Evolutionary conservation across 92 coral and sea anemone genomes (phyloP), one percentile per base, ranked within the genome.

Genomic region (Isaurus tuberculatus): DNA sequence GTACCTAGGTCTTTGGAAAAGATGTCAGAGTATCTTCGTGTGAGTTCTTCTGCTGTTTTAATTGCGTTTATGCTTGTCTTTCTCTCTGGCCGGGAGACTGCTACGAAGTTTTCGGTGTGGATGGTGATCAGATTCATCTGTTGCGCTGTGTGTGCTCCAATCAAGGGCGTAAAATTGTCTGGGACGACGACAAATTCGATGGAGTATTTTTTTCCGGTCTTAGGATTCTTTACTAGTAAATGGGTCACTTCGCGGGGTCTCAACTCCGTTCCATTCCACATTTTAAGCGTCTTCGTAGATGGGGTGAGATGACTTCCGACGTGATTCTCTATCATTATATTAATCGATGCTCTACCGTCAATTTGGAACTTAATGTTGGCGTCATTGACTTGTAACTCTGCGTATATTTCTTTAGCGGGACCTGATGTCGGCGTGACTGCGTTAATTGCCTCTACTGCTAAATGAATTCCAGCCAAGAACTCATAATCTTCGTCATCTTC

Each of bases 91-190:
- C n/a, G n/a, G n/a, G n/a, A n/a, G n/a, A n/a, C n/a, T n/a, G n/a
- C 40, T 30, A 78, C 58, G 36, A 88, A 84, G 30, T 79, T 67
- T 1, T 79, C 88, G 6, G 72, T 16, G n/a, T n/a, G n/a, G n/a
- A n/a, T n/a, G n/a, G n/a, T n/a, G n/a, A n/a, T n/a, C n/a, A n/a
- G n/a, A n/a, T n/a, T n/a, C n/a, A n/a, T n/a, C n/a, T n/a, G n/a
- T n/a, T n/a, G n/a, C n/a, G n/a, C n/a, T n/a, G n/a, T 80, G 31
- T 73, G 71, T 84, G 94, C 91, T 0, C 94, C 91, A 25, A 84
- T 84, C 75, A 91, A 42, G 51, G 89, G 87, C 8, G 69, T 84
- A 15, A 83, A 73, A 8, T 26, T 87, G 57, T 87, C 78, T 65
- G n/a, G n/a, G n/a, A n/a, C n/a, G n/a, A n/a, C n/a, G n/a, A n/a